Evolutionary conservation across 2,797 vertebrate genomes (phyloP).

Genomic region (Falco columbarius): DNA sequence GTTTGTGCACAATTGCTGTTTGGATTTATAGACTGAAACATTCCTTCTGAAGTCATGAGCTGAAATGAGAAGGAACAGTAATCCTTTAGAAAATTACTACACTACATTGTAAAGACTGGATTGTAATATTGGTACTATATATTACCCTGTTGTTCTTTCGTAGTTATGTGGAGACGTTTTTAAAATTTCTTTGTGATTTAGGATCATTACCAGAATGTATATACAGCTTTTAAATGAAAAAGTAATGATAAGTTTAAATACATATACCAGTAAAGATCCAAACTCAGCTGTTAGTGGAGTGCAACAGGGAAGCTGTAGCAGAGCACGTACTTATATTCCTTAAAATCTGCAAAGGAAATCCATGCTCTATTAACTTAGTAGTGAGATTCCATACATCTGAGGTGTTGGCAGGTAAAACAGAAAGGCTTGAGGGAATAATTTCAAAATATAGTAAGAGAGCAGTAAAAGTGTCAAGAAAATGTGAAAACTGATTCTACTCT

Average conservation of each 20-base stretch:
- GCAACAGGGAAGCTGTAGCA: neutral
- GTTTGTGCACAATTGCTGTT: neutral
- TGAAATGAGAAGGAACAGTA: neutral
- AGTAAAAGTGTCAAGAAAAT: neutral
- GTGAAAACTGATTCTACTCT: neutral
- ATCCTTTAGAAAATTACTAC: neutral
- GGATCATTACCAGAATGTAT: neutral
- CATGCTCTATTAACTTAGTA: neutral
- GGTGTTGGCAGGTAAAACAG: neutral
- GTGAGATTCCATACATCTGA: neutral
- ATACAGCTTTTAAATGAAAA: neutral
- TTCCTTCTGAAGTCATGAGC: neutral
- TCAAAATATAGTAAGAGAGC: neutral
- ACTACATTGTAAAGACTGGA: neutral
- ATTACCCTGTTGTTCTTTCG: neutral
- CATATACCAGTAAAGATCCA: neutral
- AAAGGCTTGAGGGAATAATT: neutral
- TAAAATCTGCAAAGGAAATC: neutral
- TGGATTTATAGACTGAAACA: neutral
- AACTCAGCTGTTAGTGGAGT: neutral
- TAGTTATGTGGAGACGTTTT: neutral
- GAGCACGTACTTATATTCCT: rapidly evolving
- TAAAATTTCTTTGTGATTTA: neutral
- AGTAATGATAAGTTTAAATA: neutral
- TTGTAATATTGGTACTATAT: neutral